Conservation (phyloP, 1,140 invertebrate genomes). For the Zaprionus nigranus region DNA sequence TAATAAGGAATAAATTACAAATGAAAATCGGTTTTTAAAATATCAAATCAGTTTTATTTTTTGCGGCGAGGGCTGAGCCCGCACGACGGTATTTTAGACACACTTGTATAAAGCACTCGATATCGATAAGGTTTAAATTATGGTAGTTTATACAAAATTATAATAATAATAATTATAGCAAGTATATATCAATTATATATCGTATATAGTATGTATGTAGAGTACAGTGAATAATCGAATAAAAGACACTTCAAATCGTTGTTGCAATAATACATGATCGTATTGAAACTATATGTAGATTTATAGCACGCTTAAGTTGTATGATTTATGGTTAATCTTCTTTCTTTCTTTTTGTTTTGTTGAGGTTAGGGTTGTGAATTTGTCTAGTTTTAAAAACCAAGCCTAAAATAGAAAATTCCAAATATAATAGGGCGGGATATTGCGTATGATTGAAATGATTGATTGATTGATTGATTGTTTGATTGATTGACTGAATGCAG, state of each 20-base stretch:
- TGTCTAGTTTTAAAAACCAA: slow-evolving; percentile 70
- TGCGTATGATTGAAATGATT: slow-evolving; percentile 18
- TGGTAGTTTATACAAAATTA: slow-evolving; percentile 53
- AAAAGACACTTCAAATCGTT: slow-evolving; percentile 50
- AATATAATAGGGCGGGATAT: slow-evolving; percentile 8
- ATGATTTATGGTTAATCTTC: not conserved
- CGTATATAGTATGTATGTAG: slow-evolving; percentile 10
- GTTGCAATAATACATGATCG: slow-evolving; percentile 36
- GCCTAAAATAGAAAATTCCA: slow-evolving; percentile 78
- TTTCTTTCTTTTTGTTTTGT: slow-evolving; percentile 1
- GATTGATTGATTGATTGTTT: slow-evolving; percentile 11
- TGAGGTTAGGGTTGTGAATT: slow-evolving; percentile 53
- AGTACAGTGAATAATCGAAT: slow-evolving; percentile 25
- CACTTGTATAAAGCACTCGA: slow-evolving; percentile 46
- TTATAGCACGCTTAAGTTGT: slow-evolving; percentile 50
- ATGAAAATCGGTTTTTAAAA: slow-evolving; percentile 38
- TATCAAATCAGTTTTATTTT: slow-evolving; percentile 65
- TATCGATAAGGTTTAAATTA: slow-evolving; percentile 22
- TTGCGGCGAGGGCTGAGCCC: slow-evolving; percentile 41
- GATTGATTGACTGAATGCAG: slow-evolving; percentile 9
- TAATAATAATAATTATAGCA: slow-evolving; percentile 37
- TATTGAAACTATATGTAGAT: slow-evolving; percentile 19
- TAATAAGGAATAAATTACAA: slow-evolving; percentile 25
- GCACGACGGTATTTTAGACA: slow-evolving; percentile 22
- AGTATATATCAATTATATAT: slow-evolving; percentile 15